Base-by-base conservation (phyloP, 2,113 vertebrate species). In the Psephotus haematonotus region DNA sequence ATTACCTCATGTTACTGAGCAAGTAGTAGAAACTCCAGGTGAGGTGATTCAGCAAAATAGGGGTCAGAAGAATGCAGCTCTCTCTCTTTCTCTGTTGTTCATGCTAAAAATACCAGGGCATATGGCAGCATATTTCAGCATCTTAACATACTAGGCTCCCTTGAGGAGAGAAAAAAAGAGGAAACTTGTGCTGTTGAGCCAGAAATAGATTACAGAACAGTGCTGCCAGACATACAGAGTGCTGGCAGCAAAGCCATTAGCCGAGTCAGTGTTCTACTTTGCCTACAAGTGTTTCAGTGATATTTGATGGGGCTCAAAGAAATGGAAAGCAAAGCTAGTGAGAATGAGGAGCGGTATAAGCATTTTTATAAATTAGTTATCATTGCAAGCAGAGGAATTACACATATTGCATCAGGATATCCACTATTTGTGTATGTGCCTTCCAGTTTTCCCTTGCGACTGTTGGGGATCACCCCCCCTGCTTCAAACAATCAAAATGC, bases 401-500 rank as follows among this genome's bases (percentile, higher is more conserved):
- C 77, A 97, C 96, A 97, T 98, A 98, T 97, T 98, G 97, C 98
- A 98, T 98, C 97, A 96, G 92, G 90, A 94, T 94, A 95, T 92
- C 86, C 96, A 97, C 96, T 97, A 96, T 92, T 90, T 95, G 74
- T 96, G 52, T 59, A 89, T 93, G 85, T 90, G 97, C 85, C 95
- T 97, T 96, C 90, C 95, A 88, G 86, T 93, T 94, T 95, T 71
- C 68, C 82, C 81, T 97, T 96, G 76, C 95, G 96, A 97, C 96
- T 97, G 74, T 82, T 86, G 95, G 89, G 75, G 93, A 87, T 96
- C 83, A 84, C 53, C 31, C 65, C 77, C 74, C 81, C 91, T 95
- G 90, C 97, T 97, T 93, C 95, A 97, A 97, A 97, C 97, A 98
- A 97, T 96, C 98, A 98, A 98, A 98, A 98, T 98, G 98, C 98